Conservation (phyloP, 2,113 vertebrate genomes). For the crab-eating macaque (Macaca fascicularis) region DNA sequence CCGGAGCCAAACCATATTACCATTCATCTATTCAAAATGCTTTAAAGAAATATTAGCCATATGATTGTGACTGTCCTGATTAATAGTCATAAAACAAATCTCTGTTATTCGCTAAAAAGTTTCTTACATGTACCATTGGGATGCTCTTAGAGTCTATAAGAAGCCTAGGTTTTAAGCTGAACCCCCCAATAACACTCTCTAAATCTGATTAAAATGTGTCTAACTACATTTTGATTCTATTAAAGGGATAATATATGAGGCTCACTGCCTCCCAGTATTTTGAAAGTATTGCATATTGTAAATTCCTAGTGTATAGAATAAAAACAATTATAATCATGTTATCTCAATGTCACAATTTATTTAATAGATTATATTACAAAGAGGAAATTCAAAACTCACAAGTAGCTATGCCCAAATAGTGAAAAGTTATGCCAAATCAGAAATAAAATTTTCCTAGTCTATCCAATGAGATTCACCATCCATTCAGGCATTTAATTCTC, state of each 20-base stretch:
- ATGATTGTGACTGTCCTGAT: not conserved
- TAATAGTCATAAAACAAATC: not conserved
- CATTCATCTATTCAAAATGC: not conserved
- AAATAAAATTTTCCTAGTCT: slow-evolving; percentile 55
- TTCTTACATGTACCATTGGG: not conserved
- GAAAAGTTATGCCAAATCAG: slow-evolving; percentile 29
- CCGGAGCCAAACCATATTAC: no score
- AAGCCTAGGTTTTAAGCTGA: not conserved
- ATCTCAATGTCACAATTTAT: not conserved
- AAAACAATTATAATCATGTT: not conserved
- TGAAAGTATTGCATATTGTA: not conserved
- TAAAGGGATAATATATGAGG: not conserved
- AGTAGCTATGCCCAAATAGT: not conserved
- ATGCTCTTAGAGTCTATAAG: not conserved
- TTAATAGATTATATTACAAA: not conserved
- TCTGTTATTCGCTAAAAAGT: not conserved
- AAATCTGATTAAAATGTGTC: not conserved
- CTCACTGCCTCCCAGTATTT: not conserved
- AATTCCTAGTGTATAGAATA: not conserved
- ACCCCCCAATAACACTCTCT: not conserved
- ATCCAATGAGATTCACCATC: slow-evolving; percentile 22
- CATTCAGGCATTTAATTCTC: slow-evolving; percentile 67
- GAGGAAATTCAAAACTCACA: not conserved
- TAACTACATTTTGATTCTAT: not conserved
- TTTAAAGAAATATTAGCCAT: not conserved